phyloP scores from a whole-genome alignment of 2,888 invertebrate genomes.

The Invenusta paracnida region DNA sequence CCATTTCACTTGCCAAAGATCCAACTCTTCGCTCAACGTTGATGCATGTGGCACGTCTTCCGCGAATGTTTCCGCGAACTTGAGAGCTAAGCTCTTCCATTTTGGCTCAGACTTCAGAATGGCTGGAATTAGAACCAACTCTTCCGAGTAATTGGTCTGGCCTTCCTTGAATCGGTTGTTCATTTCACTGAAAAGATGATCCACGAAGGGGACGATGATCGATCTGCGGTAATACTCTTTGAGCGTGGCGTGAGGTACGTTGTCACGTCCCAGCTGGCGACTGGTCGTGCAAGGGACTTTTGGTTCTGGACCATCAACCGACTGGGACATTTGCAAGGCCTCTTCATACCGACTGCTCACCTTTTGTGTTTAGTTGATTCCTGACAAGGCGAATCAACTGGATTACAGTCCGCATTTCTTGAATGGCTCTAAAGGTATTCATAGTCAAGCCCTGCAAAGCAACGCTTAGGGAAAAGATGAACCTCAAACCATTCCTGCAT shows the following conservation, averaged over 20 bases:
- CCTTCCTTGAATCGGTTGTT: neutral
- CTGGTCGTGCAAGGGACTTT: constrained; percentile 23
- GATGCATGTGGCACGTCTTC: neutral
- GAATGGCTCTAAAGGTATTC: constrained; percentile 26
- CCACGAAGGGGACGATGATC: neutral
- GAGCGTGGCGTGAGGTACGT: constrained; percentile 15
- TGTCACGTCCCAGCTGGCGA: constrained; percentile 14
- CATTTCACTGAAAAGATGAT: neutral
- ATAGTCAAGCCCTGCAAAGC: constrained; percentile 16
- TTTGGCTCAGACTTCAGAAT: neutral
- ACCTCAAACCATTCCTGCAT: neutral
- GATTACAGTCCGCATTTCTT: constrained; percentile 1
- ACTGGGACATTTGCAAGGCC: constrained; percentile 24
- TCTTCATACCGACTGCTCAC: constrained; percentile 17
- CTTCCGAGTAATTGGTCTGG: neutral
- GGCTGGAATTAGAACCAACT: neutral
- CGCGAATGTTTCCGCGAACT: neutral
- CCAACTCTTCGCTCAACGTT: neutral
- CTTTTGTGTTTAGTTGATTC: constrained; percentile 14
- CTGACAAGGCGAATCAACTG: constrained; percentile 18
- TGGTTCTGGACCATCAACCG: constrained; percentile 15
- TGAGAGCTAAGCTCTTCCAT: neutral
- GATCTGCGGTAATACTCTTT: neutral
- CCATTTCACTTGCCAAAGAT: neutral
- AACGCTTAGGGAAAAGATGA: constrained; percentile 13